These are phyloP conservation scores for Sepioteuthis lessoniana DNA, from an alignment of 2,888 invertebrate genomes.

Conservation along the genomic window DNA sequence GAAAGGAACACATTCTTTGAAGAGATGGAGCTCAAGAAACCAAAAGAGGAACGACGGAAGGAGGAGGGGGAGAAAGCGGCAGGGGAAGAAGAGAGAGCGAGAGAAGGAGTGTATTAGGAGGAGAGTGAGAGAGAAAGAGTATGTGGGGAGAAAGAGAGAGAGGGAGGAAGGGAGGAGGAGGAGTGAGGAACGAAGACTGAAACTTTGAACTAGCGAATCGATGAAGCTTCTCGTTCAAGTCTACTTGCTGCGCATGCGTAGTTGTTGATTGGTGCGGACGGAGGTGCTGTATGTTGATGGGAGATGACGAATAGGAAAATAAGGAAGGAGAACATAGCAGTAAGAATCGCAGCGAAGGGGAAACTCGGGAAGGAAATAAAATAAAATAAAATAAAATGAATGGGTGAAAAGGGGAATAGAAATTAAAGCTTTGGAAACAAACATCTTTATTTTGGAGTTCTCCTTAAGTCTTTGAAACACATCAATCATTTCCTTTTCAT, in stretches of 20 bases:
- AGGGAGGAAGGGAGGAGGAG: background rate
- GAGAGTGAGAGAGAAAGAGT: background rate
- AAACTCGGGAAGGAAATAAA: background rate
- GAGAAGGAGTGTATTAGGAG: background rate
- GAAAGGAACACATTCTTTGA: background rate
- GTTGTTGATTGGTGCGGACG: background rate
- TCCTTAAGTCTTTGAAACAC: background rate
- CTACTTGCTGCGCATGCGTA: constrained; percentile 21
- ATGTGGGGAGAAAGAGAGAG: too few relatives aligned
- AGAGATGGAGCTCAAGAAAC: background rate
- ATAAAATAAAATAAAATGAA: background rate
- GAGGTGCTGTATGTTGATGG: background rate
- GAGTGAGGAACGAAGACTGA: background rate
- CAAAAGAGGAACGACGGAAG: too few relatives aligned
- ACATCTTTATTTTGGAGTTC: background rate
- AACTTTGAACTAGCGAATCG: constrained; percentile 12
- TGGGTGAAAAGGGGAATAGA: background rate
- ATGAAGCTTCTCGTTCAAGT: background rate
- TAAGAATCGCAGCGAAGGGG: background rate
- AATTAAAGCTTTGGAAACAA: background rate
- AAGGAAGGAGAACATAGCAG: background rate
- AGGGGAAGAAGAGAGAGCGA: background rate
- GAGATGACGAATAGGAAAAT: background rate
- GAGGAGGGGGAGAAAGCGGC: background rate
- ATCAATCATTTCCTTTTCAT: background rate